Base-by-base conservation (phyloP, 1,140 invertebrate genomes). In the Saccostrea echinata region DNA sequence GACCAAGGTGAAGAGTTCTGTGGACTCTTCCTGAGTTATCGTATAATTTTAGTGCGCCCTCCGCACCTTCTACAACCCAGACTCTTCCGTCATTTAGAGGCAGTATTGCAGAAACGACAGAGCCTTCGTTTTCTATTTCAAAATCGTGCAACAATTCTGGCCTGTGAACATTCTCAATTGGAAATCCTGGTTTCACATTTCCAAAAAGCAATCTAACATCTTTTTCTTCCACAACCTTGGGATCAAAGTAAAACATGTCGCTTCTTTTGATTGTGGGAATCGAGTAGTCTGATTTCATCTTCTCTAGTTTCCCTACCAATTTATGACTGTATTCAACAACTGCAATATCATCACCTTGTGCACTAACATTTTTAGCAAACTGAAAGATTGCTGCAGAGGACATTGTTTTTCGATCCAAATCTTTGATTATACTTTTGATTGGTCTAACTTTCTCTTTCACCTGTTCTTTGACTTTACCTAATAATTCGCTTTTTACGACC, bases 61-160 rank as follows among this genome's bases (percentile, higher is more conserved):
- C 85, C 27, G 53, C 84, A 33, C 88, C 85, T 71, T 89, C 88
- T 3, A 87, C 81, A 35, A 89, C 61, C 86, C 86, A 89, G 16
- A 61, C 24, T n/a, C 88, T 85, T n/a, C 86, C 83, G 27, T 89
- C 88, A 16, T 21, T 55, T 6, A 51, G 24, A 27, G 86, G 86
- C 21, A 82, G 81, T 52, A 89, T 85, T 24, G 84, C 68, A 12
- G 88, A 87, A 33, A 87, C 33, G 3, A 84, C 52, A n/a, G 84
- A 85, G 13, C 61, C 64, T 21, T 53, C 52, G 11, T 55, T 84
- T 55, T 87, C 61, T 35, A 35, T 71, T 33, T 64, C 24, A 76
- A 89, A 89, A 1, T 76, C 71, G 3, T 52, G 18, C 21, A 88
- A 18, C 24, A 84, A 30, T 11, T 35, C 43, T 35, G 86, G 24